Evolutionary conservation across 2,113 vertebrate genomes (phyloP).

Genomic region (Microtus oregoni): DNA sequence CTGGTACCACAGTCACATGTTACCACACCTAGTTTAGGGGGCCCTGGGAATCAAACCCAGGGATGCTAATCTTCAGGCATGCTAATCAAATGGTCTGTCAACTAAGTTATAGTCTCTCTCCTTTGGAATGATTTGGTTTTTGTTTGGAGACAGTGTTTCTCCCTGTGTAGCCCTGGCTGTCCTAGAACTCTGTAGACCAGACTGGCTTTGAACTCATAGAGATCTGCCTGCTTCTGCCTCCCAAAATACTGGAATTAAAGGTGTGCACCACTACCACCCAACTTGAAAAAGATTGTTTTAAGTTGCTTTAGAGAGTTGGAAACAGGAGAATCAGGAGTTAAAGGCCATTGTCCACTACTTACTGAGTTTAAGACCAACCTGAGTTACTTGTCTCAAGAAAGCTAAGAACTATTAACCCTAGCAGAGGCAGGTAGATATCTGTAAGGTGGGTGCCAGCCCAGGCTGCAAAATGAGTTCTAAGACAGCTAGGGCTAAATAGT

Average conservation of each 20-base stretch:
- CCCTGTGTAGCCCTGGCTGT: neutral
- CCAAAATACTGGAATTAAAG: neutral
- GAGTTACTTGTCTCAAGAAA: neutral
- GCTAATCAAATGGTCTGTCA: too few species aligned
- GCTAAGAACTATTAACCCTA: neutral
- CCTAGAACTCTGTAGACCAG: neutral
- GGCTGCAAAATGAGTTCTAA: neutral
- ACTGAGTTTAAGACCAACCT: neutral
- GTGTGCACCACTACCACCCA: neutral
- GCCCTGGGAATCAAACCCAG: neutral
- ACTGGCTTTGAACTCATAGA: too few species aligned
- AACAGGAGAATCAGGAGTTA: too few species aligned
- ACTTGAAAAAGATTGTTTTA: neutral
- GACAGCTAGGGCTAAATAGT: neutral
- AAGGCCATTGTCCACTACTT: neutral
- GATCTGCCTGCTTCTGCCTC: too few species aligned
- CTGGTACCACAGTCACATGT: neutral
- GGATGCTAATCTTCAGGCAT: neutral
- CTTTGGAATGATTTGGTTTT: too few species aligned
- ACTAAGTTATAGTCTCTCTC: too few species aligned
- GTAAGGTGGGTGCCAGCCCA: neutral
- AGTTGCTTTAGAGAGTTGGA: neutral
- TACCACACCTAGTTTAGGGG: neutral
- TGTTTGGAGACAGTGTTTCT: neutral
- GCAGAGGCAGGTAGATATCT: neutral